phyloP scores from a whole-genome alignment of 2,113 vertebrate genomes.

The Myodes glareolus region DNA sequence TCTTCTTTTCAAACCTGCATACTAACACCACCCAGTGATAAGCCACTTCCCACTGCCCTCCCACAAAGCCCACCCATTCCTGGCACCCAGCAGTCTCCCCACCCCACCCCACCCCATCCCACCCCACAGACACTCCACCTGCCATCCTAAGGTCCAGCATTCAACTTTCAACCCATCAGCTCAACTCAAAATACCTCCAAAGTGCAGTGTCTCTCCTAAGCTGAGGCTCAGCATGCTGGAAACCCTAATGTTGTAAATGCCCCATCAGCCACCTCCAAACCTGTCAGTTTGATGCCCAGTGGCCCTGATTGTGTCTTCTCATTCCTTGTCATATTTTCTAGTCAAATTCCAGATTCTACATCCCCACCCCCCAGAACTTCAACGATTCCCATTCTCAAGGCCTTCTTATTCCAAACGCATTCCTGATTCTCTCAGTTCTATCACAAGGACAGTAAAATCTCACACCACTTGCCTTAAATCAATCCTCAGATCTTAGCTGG shows the following conservation, averaged over 20 bases:
- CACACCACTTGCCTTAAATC: not conserved
- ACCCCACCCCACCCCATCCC: not conserved
- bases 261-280: not conserved
- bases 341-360: not conserved
- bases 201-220: not conserved
- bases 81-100: not conserved
- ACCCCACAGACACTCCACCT: not conserved
- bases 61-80: not conserved
- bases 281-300: not conserved
- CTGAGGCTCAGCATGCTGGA: not conserved
- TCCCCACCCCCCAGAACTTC: not conserved
- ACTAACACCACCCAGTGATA: not conserved
- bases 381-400: not conserved
- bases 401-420: not conserved
- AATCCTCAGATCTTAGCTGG: constrained; percentile 26
- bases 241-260: not conserved
- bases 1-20: not conserved
- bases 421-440: not conserved
- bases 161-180: not conserved
- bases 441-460: not conserved
- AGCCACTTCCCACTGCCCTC: not conserved
- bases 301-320: not conserved
- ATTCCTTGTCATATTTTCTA: not conserved
- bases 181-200: not conserved
- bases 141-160: not conserved